Conservation (phyloP, 2,797 vertebrate species). For the Gallinago solitaria region DNA sequence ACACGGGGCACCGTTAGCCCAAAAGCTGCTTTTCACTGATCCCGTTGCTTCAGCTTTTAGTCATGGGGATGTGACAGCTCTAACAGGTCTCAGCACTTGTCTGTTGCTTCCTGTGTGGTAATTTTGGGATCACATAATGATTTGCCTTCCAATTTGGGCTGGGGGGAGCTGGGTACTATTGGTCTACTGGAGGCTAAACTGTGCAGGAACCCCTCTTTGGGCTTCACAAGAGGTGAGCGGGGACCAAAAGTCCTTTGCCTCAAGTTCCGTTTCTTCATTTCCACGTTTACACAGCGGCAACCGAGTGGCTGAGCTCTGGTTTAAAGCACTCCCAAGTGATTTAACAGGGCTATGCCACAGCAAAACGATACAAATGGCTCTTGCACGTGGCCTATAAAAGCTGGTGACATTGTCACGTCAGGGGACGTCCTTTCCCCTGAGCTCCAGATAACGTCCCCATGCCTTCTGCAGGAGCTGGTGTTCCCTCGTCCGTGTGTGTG, state of each 20-base stretch:
- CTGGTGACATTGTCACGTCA: background rate
- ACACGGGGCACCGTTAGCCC: background rate
- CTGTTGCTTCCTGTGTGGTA: background rate
- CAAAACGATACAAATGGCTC: background rate
- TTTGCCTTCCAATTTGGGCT: background rate
- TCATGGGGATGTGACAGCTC: background rate
- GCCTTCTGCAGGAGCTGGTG: background rate
- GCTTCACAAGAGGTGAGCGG: background rate
- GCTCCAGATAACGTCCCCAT: background rate
- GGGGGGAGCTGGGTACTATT: background rate
- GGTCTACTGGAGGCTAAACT: background rate
- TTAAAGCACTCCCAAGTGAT: background rate
- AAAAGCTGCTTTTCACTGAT: background rate
- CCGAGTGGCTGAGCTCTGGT: background rate
- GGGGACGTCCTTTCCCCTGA: background rate
- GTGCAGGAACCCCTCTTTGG: background rate
- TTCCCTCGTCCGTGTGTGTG: background rate
- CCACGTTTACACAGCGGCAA: background rate
- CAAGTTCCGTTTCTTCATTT: background rate
- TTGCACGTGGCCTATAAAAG: background rate
- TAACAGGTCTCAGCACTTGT: background rate
- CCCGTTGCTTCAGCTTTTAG: background rate
- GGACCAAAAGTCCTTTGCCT: background rate
- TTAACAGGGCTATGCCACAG: background rate
- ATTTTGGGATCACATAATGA: background rate